These are phyloP conservation scores for Microcebus tavaratra DNA, from an alignment of 2,113 vertebrate genomes.

Conservation along the genomic window DNA sequence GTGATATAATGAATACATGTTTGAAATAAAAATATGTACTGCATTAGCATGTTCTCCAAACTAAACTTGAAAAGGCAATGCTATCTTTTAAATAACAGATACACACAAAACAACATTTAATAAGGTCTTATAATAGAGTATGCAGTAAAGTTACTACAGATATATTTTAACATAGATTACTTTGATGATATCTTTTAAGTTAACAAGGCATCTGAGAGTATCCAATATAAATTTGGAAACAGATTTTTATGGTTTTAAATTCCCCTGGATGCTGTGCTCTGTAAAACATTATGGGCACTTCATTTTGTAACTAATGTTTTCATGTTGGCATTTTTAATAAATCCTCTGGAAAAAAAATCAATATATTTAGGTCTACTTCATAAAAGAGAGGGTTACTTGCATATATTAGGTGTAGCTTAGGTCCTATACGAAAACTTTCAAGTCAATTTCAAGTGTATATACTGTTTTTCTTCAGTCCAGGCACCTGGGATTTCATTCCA, in stretches of 20 bases:
- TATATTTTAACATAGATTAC: conserved; percentile 38
- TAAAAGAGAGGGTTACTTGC: background rate
- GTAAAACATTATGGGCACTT: background rate
- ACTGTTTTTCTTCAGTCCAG: background rate
- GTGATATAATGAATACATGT: conserved; percentile 61
- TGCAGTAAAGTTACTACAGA: background rate
- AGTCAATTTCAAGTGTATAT: background rate
- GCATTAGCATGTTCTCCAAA: conserved; percentile 2
- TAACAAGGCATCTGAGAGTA: conserved; percentile 29
- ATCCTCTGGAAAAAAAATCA: background rate
- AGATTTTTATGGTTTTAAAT: background rate
- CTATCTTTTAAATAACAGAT: conserved; percentile 46
- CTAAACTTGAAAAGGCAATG: conserved; percentile 50
- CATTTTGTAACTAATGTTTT: conserved; percentile 26
- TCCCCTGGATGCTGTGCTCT: background rate
- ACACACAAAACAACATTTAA: conserved; percentile 32
- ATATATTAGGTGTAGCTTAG: background rate
- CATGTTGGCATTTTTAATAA: conserved; percentile 34
- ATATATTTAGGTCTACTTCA: background rate
- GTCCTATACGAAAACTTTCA: background rate
- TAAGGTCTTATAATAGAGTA: background rate
- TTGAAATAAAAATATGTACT: conserved; percentile 76
- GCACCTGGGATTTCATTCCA: conserved; percentile 25
- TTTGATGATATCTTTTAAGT: conserved; percentile 33
- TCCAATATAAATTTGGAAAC: conserved; percentile 13